phyloP scores from a whole-genome alignment of 1,140 invertebrate species.

The Drosophila orena region DNA sequence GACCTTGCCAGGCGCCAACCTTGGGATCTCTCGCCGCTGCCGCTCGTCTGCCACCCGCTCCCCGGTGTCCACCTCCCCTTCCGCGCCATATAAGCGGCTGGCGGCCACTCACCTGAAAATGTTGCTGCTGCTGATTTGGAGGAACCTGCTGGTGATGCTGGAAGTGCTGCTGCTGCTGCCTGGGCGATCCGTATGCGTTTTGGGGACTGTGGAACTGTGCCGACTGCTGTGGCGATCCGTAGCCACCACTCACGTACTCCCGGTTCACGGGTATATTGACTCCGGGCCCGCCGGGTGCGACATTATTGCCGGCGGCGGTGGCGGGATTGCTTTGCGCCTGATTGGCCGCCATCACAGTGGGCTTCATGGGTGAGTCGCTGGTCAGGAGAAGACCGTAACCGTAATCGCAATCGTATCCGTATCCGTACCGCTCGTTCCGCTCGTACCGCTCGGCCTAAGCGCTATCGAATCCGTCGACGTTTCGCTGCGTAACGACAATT shows the following conservation, averaged over 20 bases:
- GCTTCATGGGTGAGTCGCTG: slow-evolving; percentile 57
- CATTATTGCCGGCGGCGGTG: slow-evolving; percentile 27
- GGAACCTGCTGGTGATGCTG: slow-evolving; percentile 60
- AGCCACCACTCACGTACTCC: slow-evolving; percentile 53
- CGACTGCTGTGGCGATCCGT: slow-evolving; percentile 46
- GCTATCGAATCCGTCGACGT: slow-evolving; percentile 32
- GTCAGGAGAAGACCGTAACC: not conserved
- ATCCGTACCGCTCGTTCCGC: slow-evolving; percentile 19
- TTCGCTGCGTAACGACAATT: slow-evolving; percentile 56
- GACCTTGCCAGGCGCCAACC: slow-evolving; percentile 58
- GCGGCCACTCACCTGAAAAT: slow-evolving; percentile 77
- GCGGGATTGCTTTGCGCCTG: slow-evolving; percentile 37
- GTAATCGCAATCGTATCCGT: slow-evolving; percentile 1
- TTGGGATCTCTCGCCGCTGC: slow-evolving; percentile 33
- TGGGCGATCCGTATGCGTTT: slow-evolving; percentile 60
- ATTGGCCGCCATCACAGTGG: slow-evolving; percentile 77
- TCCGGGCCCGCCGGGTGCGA: slow-evolving; percentile 35
- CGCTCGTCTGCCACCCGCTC: slow-evolving; percentile 16
- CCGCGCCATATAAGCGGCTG: not conserved
- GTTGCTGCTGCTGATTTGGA: slow-evolving; percentile 65
- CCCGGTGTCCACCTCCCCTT: slow-evolving; percentile 4
- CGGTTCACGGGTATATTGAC: slow-evolving; percentile 77
- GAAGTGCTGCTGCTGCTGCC: slow-evolving; percentile 50
- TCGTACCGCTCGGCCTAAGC: not conserved
- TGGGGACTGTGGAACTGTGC: slow-evolving; percentile 51